Evolutionary conservation across 2,797 vertebrate genomes (phyloP).

Genomic region (Balearica regulorum): DNA sequence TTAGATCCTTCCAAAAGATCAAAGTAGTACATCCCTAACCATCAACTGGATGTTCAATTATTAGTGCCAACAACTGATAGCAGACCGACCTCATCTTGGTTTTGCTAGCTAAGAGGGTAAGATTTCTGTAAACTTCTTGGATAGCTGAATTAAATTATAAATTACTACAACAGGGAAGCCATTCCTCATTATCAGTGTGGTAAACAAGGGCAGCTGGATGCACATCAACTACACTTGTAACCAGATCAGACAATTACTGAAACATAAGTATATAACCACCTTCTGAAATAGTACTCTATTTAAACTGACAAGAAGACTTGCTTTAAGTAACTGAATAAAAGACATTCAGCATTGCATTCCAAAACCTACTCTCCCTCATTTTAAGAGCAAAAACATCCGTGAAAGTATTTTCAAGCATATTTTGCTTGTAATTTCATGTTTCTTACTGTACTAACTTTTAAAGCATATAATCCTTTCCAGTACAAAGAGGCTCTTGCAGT

Average conservation of each 20-base stretch:
- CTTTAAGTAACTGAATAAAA: background rate
- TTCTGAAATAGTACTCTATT: background rate
- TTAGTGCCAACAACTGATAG: background rate
- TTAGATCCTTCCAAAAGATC: conserved; percentile 8
- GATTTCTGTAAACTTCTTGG: background rate
- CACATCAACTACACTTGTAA: background rate
- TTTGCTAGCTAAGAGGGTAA: background rate
- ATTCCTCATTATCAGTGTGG: background rate
- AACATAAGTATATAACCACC: background rate
- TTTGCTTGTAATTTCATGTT: background rate
- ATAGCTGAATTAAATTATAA: background rate
- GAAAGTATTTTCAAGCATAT: background rate
- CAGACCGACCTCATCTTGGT: background rate
- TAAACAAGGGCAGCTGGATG: background rate
- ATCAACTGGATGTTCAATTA: background rate
- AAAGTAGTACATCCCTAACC: background rate
- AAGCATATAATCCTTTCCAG: background rate
- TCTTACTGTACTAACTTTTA: background rate
- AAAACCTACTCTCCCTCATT: background rate
- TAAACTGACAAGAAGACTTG: background rate
- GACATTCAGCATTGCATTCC: background rate
- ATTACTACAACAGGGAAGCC: background rate
- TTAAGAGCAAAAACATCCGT: background rate
- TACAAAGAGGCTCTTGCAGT: background rate
- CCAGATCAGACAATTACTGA: background rate